Percentiles rank a stretch among this genome's conserved stretches.
Conservation (phyloP, 2,797 vertebrate species). For the Dipus sagitta region DNA sequence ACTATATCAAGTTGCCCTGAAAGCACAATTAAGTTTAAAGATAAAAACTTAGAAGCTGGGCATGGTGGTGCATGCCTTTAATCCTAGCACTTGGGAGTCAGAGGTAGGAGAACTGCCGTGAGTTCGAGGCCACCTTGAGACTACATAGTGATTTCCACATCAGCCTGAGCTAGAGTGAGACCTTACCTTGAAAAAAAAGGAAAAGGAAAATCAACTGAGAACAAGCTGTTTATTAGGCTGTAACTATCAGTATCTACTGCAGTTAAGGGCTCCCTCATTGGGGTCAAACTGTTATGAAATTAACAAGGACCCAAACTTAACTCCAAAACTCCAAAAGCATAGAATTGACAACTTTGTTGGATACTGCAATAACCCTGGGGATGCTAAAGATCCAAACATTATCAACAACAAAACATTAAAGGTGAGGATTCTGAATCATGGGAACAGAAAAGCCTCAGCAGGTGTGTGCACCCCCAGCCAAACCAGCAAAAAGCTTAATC, state of each 20-base stretch:
- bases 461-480: not conserved
- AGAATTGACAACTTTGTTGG: not conserved
- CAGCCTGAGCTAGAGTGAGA: too few species aligned
- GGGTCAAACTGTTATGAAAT: not conserved
- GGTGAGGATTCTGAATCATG: not conserved
- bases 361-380: not conserved
- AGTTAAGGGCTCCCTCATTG: conserved; percentile 28
- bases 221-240: not conserved
- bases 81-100: too few species aligned
- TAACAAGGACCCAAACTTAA: not conserved
- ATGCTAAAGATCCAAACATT: conserved; percentile 4
- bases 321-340: not conserved
- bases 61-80: too few species aligned
- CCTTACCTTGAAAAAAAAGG: too few species aligned
- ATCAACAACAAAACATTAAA: conserved; percentile 21
- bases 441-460: not conserved
- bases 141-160: too few species aligned
- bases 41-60: not conserved
- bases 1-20: not conserved
- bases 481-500: not conserved
- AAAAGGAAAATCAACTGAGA: not conserved
- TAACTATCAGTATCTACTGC: not conserved
- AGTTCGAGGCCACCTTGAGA: too few species aligned
- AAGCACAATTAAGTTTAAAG: conserved; percentile 43
- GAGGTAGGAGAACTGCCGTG: too few species aligned